These are phyloP conservation scores for Trachymyrmex cornetzi DNA, from an alignment of 1,140 invertebrate genomes.

Conservation along the genomic window DNA sequence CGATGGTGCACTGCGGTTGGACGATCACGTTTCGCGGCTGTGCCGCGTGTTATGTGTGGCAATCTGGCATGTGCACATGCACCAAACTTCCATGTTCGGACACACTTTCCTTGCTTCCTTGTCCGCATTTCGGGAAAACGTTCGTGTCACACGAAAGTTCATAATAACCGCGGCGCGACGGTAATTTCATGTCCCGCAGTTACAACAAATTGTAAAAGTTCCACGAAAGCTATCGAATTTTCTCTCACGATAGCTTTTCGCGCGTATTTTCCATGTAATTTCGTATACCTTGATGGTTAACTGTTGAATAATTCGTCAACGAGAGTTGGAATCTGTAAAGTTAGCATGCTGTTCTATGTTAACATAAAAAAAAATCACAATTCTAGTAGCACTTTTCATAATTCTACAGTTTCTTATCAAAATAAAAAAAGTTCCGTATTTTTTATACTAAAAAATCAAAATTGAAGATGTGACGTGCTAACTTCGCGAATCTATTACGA, in stretches of 20 bases:
- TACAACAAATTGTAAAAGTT: conserved; percentile 49
- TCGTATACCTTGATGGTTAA: background rate
- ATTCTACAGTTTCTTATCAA: too few species aligned
- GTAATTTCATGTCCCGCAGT: conserved; percentile 62
- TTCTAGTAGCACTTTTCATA: too few species aligned
- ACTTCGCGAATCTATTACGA: too few species aligned
- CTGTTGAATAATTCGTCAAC: background rate
- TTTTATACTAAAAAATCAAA: too few species aligned
- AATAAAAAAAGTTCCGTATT: too few species aligned
- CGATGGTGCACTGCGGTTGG: conserved; percentile 62
- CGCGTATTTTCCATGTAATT: conserved; percentile 23
- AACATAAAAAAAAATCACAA: too few species aligned
- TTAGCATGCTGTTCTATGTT: too few species aligned
- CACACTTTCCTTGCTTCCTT: conserved; percentile 35
- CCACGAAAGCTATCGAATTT: conserved; percentile 19
- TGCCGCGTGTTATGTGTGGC: conserved; percentile 63
- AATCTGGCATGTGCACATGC: conserved; percentile 52
- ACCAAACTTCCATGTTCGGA: conserved; percentile 48
- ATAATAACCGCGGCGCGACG: conserved; percentile 66
- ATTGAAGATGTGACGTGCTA: too few species aligned
- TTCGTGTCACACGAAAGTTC: conserved; percentile 72
- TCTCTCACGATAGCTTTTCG: background rate
- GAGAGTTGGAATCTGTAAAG: background rate
- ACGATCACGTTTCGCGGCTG: conserved; percentile 70
- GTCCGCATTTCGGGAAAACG: conserved; percentile 50